phyloP scores from a whole-genome alignment of 2,888 invertebrate genomes.

The Syrista parreyssii region DNA sequence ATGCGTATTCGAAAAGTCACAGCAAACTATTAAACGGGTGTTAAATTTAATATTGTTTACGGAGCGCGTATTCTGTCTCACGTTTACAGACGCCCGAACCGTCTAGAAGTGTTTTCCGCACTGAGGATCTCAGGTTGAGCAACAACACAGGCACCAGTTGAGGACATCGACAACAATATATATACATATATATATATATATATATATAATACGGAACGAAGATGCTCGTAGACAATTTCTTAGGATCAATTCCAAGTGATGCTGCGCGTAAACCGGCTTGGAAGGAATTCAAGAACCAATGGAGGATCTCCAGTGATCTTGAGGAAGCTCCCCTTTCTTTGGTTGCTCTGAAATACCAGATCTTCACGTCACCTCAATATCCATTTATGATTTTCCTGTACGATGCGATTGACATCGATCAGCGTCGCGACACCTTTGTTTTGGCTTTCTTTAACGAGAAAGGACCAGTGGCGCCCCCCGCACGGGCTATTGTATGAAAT shows the following conservation, averaged over 20 bases:
- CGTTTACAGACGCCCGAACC: constrained; percentile 41
- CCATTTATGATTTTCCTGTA: background rate
- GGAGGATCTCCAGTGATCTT: background rate
- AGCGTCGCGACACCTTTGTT: background rate
- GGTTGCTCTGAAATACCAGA: background rate
- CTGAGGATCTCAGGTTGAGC: constrained; percentile 47
- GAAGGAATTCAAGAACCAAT: background rate
- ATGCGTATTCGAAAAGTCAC: background rate
- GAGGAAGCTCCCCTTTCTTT: background rate
- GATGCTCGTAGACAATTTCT: background rate
- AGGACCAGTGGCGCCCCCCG: background rate
- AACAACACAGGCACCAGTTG: constrained; percentile 21
- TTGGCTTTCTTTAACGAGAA: background rate
- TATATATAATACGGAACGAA: background rate
- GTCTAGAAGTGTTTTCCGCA: constrained; percentile 55
- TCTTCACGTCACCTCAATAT: background rate
- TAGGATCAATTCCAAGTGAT: background rate
- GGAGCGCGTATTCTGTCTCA: constrained; percentile 6
- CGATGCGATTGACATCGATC: background rate
- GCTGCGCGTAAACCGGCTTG: background rate
- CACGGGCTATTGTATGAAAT: background rate
- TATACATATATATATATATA: background rate
- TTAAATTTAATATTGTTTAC: constrained; percentile 10
- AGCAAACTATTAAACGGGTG: background rate
- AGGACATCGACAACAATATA: background rate